These are phyloP conservation scores for Watsonalla cultraria DNA, from an alignment of 2,888 invertebrate species.

Conservation along the genomic window DNA sequence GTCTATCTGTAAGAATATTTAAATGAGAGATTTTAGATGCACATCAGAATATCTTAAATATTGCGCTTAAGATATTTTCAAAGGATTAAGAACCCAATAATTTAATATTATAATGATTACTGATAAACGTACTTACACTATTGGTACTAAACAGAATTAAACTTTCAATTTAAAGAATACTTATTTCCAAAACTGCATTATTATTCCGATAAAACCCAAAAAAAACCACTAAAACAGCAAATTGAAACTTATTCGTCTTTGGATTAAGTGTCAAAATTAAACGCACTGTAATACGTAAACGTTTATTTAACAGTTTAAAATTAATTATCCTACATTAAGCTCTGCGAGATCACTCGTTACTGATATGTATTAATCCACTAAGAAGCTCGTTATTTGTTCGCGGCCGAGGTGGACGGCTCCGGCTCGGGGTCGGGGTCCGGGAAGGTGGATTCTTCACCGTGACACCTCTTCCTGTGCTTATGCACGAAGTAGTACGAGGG, in stretches of 20 bases:
- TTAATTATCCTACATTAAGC: conserved; percentile 38
- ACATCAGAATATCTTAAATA: too few species aligned
- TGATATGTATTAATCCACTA: conserved; percentile 47
- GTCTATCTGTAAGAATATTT: too few species aligned
- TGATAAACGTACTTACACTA: too few species aligned
- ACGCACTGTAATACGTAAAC: conserved; percentile 21
- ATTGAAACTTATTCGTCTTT: background rate
- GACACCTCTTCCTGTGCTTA: conserved; percentile 92
- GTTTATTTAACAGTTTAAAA: conserved; percentile 37
- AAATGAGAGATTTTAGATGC: too few species aligned
- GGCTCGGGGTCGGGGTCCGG: conserved; percentile 18
- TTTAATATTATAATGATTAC: too few species aligned
- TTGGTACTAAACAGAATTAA: background rate
- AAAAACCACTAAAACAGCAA: background rate
- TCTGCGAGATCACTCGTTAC: conserved; percentile 40
- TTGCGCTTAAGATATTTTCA: too few species aligned
- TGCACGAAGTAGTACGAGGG: conserved; percentile 97
- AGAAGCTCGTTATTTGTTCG: conserved; percentile 20
- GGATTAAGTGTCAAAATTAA: conserved; percentile 5
- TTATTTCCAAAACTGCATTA: too few species aligned
- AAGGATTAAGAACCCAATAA: too few species aligned
- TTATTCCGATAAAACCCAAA: too few species aligned
- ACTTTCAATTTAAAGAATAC: background rate
- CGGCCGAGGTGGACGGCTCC: conserved; percentile 50
- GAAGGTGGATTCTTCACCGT: conserved; percentile 79